Evolutionary conservation across 2,797 vertebrate genomes (phyloP).

Genomic region (Channallabes apus): DNA sequence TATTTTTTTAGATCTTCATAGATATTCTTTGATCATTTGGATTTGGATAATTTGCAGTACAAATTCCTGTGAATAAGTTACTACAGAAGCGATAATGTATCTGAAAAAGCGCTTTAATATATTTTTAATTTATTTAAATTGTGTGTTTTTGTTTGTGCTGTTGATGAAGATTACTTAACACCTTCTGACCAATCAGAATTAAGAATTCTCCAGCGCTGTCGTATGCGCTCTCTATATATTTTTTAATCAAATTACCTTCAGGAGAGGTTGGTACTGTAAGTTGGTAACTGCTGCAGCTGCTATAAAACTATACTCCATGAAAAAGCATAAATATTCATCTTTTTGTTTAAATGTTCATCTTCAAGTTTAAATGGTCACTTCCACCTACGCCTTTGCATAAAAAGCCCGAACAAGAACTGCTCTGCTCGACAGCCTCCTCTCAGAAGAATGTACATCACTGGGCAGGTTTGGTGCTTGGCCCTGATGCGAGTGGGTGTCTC

Average conservation of each 20-base stretch:
- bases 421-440: neutral
- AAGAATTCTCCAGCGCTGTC: neutral
- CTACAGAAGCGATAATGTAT: neutral
- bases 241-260: neutral
- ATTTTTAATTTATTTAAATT: too few relatives aligned
- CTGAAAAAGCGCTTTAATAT: neutral
- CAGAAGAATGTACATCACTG: neutral
- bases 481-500: neutral
- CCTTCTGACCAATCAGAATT: neutral
- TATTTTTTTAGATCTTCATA: neutral
- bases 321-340: neutral
- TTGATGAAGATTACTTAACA: neutral
- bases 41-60: neutral
- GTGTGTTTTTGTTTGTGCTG: too few relatives aligned
- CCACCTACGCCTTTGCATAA: neutral
- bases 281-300: neutral
- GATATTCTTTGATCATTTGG: too few relatives aligned
- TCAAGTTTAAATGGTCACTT: neutral
- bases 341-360: neutral
- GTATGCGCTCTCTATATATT: too few relatives aligned
- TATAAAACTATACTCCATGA: neutral
- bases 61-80: neutral
- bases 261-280: neutral
- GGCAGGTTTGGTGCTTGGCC: neutral
- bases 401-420: neutral